phyloP scores from a whole-genome alignment of 2,888 invertebrate species.

The Drosophila falleni region DNA sequence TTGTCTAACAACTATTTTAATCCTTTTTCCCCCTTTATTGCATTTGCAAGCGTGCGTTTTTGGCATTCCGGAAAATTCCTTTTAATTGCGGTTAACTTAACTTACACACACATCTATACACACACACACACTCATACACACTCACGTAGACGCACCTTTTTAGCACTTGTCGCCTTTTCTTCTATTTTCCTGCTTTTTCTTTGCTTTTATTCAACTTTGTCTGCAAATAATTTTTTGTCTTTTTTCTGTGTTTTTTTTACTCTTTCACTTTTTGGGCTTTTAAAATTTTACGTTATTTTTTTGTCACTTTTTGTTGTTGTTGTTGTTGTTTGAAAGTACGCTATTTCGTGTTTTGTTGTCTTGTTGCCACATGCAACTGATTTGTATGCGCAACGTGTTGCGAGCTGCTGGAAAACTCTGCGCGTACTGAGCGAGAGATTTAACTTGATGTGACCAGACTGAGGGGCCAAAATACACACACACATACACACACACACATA shows the following conservation, averaged over 20 bases:
- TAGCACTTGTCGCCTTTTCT: constrained; percentile 19
- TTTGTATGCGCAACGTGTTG: constrained; percentile 32
- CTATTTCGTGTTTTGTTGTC: constrained; percentile 5
- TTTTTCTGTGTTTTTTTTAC: constrained; percentile 1
- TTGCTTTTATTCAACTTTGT: neutral
- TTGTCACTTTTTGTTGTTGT: constrained; percentile 12
- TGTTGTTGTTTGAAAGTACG: constrained; percentile 23
- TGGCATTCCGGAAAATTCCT: constrained; percentile 36
- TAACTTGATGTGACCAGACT: constrained; percentile 30
- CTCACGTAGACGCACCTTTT: constrained; percentile 35
- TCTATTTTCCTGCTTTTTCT: neutral
- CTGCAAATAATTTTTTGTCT: neutral
- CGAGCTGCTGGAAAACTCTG: constrained; percentile 56
- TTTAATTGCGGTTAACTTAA: constrained; percentile 50
- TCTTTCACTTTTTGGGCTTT: constrained; percentile 24
- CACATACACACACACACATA: constrained; percentile 21
- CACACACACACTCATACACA: constrained; percentile 7
- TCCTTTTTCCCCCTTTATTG: neutral
- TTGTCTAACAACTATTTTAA: constrained; percentile 8
- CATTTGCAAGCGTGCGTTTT: constrained; percentile 13
- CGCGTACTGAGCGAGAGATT: constrained; percentile 54
- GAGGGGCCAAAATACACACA: constrained; percentile 28
- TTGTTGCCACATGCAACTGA: constrained; percentile 14
- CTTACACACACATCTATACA: constrained; percentile 19
- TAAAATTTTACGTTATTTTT: constrained; percentile 19